Conservation (phyloP, 1,140 invertebrate genomes). For the Drosophila ercepeae region DNA sequence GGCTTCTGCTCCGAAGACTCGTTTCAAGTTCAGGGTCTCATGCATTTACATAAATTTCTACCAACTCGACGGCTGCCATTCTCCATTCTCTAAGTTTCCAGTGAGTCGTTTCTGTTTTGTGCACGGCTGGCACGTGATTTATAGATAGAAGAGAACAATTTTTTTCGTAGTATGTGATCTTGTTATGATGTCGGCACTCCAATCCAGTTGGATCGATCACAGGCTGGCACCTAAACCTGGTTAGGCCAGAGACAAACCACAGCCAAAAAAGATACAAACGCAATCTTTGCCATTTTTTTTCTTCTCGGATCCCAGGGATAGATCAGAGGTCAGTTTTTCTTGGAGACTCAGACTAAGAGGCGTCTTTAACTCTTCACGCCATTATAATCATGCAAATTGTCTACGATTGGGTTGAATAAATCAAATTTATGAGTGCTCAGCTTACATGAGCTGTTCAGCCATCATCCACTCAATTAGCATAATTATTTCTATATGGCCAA, state of each 20-base stretch:
- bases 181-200: constrained; percentile 41
- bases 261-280: constrained; percentile 22
- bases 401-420: constrained; percentile 51
- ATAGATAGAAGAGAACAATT: constrained; percentile 66
- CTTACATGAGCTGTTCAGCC: constrained; percentile 34
- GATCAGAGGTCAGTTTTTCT: constrained; percentile 30
- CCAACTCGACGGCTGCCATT: constrained; percentile 24
- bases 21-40: constrained; percentile 73
- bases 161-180: no score
- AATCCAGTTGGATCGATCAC: constrained; percentile 69
- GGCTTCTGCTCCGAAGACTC: constrained; percentile 32
- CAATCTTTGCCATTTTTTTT: constrained; percentile 47
- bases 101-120: constrained; percentile 43
- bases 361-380: constrained; percentile 45
- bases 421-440: constrained; percentile 56
- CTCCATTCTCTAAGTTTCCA: no score
- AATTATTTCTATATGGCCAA: constrained; percentile 45
- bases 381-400: constrained; percentile 76
- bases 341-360: constrained; percentile 52
- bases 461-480: constrained; percentile 56
- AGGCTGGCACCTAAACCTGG: constrained; percentile 39
- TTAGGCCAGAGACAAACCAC: constrained; percentile 21
- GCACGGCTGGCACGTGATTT: constrained; percentile 63
- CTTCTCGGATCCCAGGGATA: constrained; percentile 40
- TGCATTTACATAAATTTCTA: constrained; percentile 80